Base-by-base conservation (phyloP, 1,140 invertebrate genomes). In the Nebria ingens region DNA sequence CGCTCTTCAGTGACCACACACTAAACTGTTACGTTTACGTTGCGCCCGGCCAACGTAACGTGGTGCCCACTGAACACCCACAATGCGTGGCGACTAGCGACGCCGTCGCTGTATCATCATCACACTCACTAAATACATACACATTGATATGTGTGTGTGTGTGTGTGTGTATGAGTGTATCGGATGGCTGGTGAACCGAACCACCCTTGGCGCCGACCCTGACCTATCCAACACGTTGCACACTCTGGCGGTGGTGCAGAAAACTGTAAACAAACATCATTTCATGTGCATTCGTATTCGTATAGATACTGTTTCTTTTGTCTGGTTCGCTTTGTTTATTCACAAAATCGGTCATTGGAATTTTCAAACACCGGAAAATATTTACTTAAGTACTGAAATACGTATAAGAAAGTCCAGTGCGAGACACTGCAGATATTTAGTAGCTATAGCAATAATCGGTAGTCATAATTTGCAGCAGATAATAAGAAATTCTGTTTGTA, bases 161-260 rank as follows among this genome's bases (percentile, higher is more conserved):
- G 51, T 45, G 17, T 9, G 15, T 45, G 40, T 45, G 17, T 45
- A 17, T 45, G 15, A 12, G 13, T n/a, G 2, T 42, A 20, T 54
- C 20, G 19, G 66, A 68, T 68, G 66, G 66, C 57, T 61, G 62
- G 65, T 68, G 66, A 68, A 66, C 65, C 66, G 66, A 61, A 64
- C 66, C 63, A 66, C 65, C 66, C 66, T 65, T 45, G 40, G 40
- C 40, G 40, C 40, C 61, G 64, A 63, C 65, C 66, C 59, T 68
- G 66, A 68, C 66, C 66, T 65, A 65, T 62, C 61, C 40, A 45
- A 9, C 6, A 17, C 61, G 53, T 13, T 25, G n/a, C 23, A 23
- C 40, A 49, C 50, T 23, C 55, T 19, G 40, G 40, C 40, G 40
- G 40, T 45, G 40, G 40, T 45, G 40, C 40, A 45, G 40, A 45